Conservation (phyloP, 2,113 vertebrate genomes). For the Oreochromis spilurus region DNA sequence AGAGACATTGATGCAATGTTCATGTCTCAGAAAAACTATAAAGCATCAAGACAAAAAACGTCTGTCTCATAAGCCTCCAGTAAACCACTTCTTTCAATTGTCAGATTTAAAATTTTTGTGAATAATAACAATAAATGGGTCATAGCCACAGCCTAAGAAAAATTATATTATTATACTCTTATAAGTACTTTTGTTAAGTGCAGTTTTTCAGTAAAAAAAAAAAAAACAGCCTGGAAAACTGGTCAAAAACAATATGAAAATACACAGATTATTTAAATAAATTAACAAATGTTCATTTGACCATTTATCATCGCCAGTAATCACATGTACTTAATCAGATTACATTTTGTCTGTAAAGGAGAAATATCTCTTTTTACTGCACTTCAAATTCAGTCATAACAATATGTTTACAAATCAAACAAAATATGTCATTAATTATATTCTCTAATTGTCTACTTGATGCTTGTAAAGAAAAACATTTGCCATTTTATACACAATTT, state of each 20-base stretch:
- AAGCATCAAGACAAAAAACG: background rate
- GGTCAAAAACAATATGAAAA: background rate
- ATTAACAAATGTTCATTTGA: background rate
- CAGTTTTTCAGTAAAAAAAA: background rate
- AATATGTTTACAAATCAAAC: background rate
- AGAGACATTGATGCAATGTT: fast-evolving
- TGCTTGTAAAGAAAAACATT: background rate
- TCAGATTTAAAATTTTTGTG: background rate
- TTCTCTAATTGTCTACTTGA: background rate
- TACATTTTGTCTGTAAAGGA: background rate
- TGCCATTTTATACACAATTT: background rate
- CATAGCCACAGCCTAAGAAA: background rate
- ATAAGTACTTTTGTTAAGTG: background rate
- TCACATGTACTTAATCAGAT: background rate
- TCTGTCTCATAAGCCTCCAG: background rate
- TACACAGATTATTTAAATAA: background rate
- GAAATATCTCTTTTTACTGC: background rate
- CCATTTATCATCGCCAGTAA: background rate
- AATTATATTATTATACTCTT: background rate
- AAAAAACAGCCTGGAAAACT: too few species aligned
- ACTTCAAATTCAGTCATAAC: background rate
- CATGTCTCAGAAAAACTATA: background rate
- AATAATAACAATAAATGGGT: background rate
- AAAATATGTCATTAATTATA: fast-evolving
- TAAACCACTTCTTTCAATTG: background rate